phyloP scores from a whole-genome alignment of 2,888 invertebrate genomes.

The Tenthredo distinguenda region DNA sequence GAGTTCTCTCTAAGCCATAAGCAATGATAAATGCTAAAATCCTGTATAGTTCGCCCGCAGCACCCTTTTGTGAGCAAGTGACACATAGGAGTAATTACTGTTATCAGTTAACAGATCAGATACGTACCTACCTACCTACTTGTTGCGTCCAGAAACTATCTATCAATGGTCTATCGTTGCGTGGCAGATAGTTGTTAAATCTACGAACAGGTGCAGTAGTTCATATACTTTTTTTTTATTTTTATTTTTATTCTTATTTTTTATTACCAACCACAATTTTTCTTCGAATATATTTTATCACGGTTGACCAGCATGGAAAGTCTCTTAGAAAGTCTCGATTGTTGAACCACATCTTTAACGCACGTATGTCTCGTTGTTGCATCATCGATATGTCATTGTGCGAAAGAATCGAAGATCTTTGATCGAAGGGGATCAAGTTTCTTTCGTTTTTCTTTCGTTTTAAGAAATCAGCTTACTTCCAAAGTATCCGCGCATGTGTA shows the following conservation, averaged over 20 bases:
- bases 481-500: not conserved
- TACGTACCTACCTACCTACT: conserved; percentile 35
- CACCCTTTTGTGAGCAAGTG: conserved; percentile 68
- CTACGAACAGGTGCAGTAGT: conserved; percentile 39
- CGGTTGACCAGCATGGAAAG: not conserved
- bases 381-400: not conserved
- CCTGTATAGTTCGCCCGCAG: conserved; percentile 52
- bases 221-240: not conserved
- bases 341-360: not conserved
- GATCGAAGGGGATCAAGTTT: not conserved
- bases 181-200: conserved; percentile 39
- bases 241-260: not conserved
- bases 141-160: conserved; percentile 48
- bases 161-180: conserved; percentile 31
- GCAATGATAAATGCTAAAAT: conserved; percentile 48
- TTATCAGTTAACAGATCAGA: conserved; percentile 70
- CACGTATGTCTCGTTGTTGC: not conserved
- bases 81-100: conserved; percentile 72
- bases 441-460: not conserved
- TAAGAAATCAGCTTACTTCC: not conserved
- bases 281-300: not conserved
- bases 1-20: not conserved
- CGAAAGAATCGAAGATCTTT: not conserved
- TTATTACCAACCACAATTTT: not conserved
- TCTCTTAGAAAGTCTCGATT: conserved; percentile 18